A percentile compares a stretch with the other conserved stretches of the same genome.
phyloP scores from a whole-genome alignment of 2,797 vertebrate genomes.

The Microctenopoma stevenorrisi region DNA sequence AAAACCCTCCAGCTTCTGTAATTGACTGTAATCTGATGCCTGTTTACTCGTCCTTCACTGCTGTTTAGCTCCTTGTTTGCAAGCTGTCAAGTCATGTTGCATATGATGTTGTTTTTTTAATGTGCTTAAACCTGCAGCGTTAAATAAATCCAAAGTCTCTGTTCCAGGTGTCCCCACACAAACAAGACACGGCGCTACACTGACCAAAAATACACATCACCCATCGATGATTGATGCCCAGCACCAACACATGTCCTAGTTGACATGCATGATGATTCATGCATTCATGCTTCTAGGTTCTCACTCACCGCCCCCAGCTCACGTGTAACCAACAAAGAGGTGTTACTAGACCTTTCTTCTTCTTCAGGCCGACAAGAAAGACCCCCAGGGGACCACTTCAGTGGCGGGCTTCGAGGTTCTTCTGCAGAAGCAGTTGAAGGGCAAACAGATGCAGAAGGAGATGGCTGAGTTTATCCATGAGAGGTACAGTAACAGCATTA shows the following conservation, averaged over 20 bases:
- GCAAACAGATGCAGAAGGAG: conserved; percentile 98
- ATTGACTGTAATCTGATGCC: conserved; percentile 26
- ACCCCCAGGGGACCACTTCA: conserved; percentile 90
- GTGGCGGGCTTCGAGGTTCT: conserved; percentile 95
- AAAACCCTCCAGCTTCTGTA: conserved; percentile 1
- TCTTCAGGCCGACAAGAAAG: conserved; percentile 92
- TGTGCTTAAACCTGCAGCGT: conserved; percentile 28
- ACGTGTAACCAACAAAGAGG: conserved; percentile 27
- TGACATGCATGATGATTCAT: conserved; percentile 53
- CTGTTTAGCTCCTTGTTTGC: conserved; percentile 10
- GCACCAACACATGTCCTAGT: conserved; percentile 51
- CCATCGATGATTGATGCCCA: conserved; percentile 24
- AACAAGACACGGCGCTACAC: conserved; percentile 15
- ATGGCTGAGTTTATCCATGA: conserved; percentile 97
- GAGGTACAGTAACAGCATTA: conserved; percentile 82
- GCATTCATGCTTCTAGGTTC: conserved; percentile 18
- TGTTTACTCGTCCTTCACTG: background rate
- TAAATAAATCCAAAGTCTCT: conserved; percentile 40
- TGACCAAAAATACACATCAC: conserved; percentile 20
- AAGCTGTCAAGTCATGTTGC: background rate
- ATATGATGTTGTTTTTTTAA: background rate
- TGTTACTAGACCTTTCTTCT: conserved; percentile 14
- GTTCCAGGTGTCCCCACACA: conserved; percentile 14
- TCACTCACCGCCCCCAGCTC: conserved; percentile 41
- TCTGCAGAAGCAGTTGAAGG: conserved; percentile 97